Evolutionary conservation across 2,888 invertebrate species (phyloP).

Genomic region (Trimorus sp.): DNA sequence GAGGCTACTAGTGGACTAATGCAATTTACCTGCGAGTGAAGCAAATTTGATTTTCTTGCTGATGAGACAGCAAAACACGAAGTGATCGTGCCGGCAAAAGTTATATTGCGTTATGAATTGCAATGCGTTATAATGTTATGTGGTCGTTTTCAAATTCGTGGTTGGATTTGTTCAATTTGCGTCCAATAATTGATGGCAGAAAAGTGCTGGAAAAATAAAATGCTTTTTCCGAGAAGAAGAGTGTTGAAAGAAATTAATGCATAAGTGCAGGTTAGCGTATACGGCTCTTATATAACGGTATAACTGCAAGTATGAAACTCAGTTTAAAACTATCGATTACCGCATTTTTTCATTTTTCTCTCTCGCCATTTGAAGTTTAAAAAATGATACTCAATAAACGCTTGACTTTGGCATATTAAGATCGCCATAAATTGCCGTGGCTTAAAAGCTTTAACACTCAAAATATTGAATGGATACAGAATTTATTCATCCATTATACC

Average conservation of each 20-base stretch:
- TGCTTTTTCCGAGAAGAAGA: too few species aligned
- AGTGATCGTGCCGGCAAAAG: background rate
- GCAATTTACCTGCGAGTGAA: constrained; percentile 62
- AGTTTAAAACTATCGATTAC: constrained; percentile 18
- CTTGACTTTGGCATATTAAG: constrained; percentile 34
- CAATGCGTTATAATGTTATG: too few species aligned
- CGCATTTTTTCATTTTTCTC: constrained; percentile 7
- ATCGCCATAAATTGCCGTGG: constrained; percentile 33
- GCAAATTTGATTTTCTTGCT: constrained; percentile 65
- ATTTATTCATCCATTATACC: constrained; percentile 33
- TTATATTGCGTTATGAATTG: background rate
- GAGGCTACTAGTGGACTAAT: constrained; percentile 50
- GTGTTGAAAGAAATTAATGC: too few species aligned
- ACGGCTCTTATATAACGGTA: background rate
- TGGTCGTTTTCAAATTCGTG: background rate
- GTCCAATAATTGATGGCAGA: background rate
- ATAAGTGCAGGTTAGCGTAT: too few species aligned
- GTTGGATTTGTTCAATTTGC: background rate
- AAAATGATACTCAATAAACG: constrained; percentile 31
- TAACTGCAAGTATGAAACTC: constrained; percentile 4
- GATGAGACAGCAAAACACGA: constrained; percentile 65
- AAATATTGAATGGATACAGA: constrained; percentile 20
- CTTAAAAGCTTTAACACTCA: constrained; percentile 38
- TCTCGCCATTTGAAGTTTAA: constrained; percentile 19
- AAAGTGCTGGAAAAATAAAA: too few species aligned